Conservation (phyloP, 2,888 invertebrate species). For the Oxystoma pomonae region DNA sequence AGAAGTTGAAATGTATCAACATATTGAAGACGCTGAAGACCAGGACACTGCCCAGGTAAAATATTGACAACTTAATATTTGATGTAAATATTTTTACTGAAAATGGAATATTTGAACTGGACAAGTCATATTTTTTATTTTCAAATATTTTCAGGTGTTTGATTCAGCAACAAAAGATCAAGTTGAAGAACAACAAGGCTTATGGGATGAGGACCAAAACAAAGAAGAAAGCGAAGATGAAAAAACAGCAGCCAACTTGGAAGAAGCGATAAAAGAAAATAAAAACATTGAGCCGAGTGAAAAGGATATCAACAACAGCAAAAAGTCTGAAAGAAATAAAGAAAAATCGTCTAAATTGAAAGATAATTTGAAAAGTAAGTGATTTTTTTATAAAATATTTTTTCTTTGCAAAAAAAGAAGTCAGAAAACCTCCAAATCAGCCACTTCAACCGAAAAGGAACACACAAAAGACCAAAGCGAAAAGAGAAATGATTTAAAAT, state of each 20-base stretch:
- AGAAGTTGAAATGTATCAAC: conserved; percentile 64
- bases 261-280: conserved; percentile 43
- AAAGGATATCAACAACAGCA: conserved; percentile 43
- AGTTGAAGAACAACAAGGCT: conserved; percentile 57
- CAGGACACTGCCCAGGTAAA: conserved; percentile 66
- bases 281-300: conserved; percentile 41
- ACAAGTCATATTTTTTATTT: too few relatives aligned
- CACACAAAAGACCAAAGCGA: too few relatives aligned
- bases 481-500: too few relatives aligned
- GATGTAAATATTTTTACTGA: too few relatives aligned
- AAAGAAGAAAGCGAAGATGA: conserved; percentile 52
- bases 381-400: neutral
- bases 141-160: conserved; percentile 56
- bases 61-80: neutral
- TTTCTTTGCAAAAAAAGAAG: neutral
- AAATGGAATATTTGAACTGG: too few relatives aligned
- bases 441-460: too few relatives aligned
- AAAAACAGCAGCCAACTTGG: conserved; percentile 56
- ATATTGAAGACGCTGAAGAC: conserved; percentile 74
- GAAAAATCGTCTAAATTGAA: neutral
- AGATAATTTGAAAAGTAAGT: neutral
- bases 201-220: conserved; percentile 50
- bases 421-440: too few relatives aligned
- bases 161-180: conserved; percentile 83
- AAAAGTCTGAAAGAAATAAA: neutral